Base-by-base conservation (phyloP, 2,113 vertebrate species). In the Phalacrocorax carbo region DNA sequence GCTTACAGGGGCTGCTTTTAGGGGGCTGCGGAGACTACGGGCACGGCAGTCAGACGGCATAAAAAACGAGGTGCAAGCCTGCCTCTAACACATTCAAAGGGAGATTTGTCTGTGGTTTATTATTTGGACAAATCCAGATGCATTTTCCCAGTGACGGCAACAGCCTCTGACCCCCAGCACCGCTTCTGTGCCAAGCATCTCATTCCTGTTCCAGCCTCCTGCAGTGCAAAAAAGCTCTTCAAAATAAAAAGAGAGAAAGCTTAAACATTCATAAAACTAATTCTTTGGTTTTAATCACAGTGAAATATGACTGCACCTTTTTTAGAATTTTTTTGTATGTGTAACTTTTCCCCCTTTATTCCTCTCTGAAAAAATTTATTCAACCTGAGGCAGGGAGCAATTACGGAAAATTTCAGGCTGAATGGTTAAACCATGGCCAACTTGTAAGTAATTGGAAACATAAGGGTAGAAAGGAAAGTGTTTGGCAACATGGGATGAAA, bases 341-440 rank as follows among this genome's bases (percentile, higher is more conserved):
- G 25, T 72, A 82, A 54, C 4, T 89, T 92, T 73, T n/a, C 32
- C 9, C 30, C 32, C 19, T 88, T 82, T 25, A 22, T 18, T 51
- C 25, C 55, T 73, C 29, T 71, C 72, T 1, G 1, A 84, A 93
- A 96, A 96, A 83, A 80, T 26, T 7, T 54, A 49, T 77, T 91
- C 75, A 58, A 34, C 2, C 1, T 34, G 46, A 82, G 65, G 80
- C 84, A 90, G 68, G 80, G 93, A 95, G 71, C 38, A 91, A 90
- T 88, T 64, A 93, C 7, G 87, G 95, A 96, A 96, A 96, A 94
- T 83, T 93, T 96, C 89, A 83, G 89, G 66, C 86, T 73, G 54
- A 71, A 81, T 52, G 52, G 78, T 78, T 88, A 82, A 90, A 94
- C 71, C 13, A 8, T 23, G 54, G 84, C 89, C 89, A 90, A 36